These are phyloP conservation scores for Epizoanthus illoricatus DNA, from an alignment of 92 coral and sea anemone genomes.

Conservation along the genomic window DNA sequence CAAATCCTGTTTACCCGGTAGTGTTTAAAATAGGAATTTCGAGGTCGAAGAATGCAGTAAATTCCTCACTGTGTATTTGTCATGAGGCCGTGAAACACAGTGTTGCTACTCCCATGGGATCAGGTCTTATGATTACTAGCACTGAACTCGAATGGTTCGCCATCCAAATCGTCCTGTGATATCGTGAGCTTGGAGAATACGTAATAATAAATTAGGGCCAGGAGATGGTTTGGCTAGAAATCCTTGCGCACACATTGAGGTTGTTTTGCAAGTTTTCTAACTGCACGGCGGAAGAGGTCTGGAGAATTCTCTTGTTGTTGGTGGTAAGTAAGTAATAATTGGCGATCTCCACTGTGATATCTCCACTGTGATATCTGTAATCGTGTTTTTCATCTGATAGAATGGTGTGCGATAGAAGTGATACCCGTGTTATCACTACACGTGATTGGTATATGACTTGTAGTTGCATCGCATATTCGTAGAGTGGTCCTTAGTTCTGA, in stretches of 20 bases:
- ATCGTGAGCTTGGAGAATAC: too few relatives aligned
- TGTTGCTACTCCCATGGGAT: not conserved
- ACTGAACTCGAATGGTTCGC: not conserved
- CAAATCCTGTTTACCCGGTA: slow-evolving; percentile 21
- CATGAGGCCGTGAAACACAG: not conserved
- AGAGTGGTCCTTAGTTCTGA: too few relatives aligned
- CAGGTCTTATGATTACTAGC: not conserved
- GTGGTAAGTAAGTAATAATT: slow-evolving; percentile 4
- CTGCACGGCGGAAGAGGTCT: slow-evolving; percentile 17
- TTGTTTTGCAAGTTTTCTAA: slow-evolving; percentile 11
- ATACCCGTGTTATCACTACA: too few relatives aligned
- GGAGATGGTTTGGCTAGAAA: slow-evolving; percentile 22
- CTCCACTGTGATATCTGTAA: not conserved
- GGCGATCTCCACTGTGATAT: not conserved
- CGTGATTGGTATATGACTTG: not conserved
- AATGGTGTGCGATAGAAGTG: too few relatives aligned
- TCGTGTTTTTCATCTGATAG: not conserved
- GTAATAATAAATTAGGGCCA: not conserved
- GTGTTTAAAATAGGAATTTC: not conserved
- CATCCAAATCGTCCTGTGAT: too few relatives aligned
- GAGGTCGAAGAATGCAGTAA: not conserved
- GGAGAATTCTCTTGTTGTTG: slow-evolving; percentile 15
- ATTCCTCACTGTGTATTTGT: not conserved
- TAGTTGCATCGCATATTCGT: too few relatives aligned
- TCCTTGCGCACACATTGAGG: not conserved